phyloP scores from a whole-genome alignment of 2,888 invertebrate species.

The Blera fallax region DNA sequence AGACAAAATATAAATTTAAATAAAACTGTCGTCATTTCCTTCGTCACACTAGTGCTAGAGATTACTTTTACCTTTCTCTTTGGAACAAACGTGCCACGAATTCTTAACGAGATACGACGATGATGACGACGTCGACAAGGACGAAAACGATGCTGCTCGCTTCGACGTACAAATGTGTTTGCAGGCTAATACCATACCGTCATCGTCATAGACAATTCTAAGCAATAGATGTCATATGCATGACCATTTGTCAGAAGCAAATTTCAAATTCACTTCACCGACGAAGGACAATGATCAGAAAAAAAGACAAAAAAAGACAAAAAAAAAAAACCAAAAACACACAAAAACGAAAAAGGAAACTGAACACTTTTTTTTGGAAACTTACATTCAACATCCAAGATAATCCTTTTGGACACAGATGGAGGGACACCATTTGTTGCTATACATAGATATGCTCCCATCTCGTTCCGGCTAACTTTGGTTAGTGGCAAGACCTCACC shows the following conservation, averaged over 20 bases:
- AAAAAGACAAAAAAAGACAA: conserved; percentile 20
- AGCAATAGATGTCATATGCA: conserved; percentile 73
- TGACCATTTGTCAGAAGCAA: conserved; percentile 64
- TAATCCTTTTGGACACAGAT: conserved; percentile 95
- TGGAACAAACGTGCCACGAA: conserved; percentile 68
- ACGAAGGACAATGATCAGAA: conserved; percentile 66
- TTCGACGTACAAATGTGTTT: conserved; percentile 51
- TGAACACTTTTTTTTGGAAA: conserved; percentile 68
- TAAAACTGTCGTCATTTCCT: conserved; percentile 73
- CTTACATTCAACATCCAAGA: conserved; percentile 94
- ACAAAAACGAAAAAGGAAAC: conserved; percentile 35
- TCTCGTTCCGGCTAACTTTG: conserved; percentile 92
- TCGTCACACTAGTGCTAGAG: conserved; percentile 65
- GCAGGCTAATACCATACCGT: conserved; percentile 56
- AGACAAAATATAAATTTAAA: conserved; percentile 70
- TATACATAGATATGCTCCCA: conserved; percentile 82
- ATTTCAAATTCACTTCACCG: conserved; percentile 70
- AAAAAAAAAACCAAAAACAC: conserved; percentile 21
- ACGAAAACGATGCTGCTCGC: conserved; percentile 49
- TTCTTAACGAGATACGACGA: conserved; percentile 62
- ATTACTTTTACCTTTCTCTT: conserved; percentile 70
- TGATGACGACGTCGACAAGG: conserved; percentile 22
- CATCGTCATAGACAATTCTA: conserved; percentile 67
- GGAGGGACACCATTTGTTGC: conserved; percentile 92
- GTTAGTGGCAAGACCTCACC: conserved; percentile 93